Evolutionary conservation across 1,140 invertebrate species (phyloP).

Genomic region (Nasonia longicornis): DNA sequence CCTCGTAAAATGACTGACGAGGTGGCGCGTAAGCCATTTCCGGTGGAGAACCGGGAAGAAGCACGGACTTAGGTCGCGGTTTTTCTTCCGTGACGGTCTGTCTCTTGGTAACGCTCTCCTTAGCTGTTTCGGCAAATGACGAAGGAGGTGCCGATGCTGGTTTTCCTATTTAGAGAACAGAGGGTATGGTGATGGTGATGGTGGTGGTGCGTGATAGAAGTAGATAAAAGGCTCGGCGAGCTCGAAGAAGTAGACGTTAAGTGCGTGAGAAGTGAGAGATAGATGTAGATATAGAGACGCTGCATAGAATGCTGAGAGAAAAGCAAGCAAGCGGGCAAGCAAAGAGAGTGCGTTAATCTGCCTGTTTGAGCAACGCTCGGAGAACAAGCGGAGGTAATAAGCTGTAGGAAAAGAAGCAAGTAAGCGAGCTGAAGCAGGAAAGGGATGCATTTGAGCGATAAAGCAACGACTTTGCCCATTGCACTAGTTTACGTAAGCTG

Average conservation of each 20-base stretch:
- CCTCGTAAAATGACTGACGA: slow-evolving; percentile 69
- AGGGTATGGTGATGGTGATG: slow-evolving; percentile 63
- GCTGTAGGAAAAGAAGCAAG: slow-evolving; percentile 55
- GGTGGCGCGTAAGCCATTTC: slow-evolving; percentile 73
- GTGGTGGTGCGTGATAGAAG: slow-evolving; percentile 34
- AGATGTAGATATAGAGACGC: slow-evolving; percentile 10
- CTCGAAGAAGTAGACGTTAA: slow-evolving; percentile 6
- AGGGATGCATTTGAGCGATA: slow-evolving; percentile 51
- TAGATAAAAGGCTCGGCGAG: slow-evolving; percentile 19
- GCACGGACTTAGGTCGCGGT: slow-evolving; percentile 63
- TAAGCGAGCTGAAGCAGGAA: slow-evolving; percentile 52
- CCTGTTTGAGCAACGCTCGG: slow-evolving; percentile 44
- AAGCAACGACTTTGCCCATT: slow-evolving; percentile 57
- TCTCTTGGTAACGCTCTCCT: slow-evolving; percentile 54
- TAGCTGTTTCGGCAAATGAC: slow-evolving; percentile 47
- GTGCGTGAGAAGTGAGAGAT: not conserved
- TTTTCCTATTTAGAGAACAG: slow-evolving; percentile 48
- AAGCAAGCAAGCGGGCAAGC: slow-evolving; percentile 7
- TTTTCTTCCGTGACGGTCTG: slow-evolving; percentile 53
- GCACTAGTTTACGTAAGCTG: slow-evolving; percentile 60
- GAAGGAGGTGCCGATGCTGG: slow-evolving; percentile 38
- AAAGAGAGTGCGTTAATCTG: slow-evolving; percentile 36
- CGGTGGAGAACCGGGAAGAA: slow-evolving; percentile 73
- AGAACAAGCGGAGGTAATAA: slow-evolving; percentile 48
- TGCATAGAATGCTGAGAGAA: slow-evolving; percentile 20